Conservation (phyloP, 1,140 invertebrate species). For the Aphelinus atriplicis region DNA sequence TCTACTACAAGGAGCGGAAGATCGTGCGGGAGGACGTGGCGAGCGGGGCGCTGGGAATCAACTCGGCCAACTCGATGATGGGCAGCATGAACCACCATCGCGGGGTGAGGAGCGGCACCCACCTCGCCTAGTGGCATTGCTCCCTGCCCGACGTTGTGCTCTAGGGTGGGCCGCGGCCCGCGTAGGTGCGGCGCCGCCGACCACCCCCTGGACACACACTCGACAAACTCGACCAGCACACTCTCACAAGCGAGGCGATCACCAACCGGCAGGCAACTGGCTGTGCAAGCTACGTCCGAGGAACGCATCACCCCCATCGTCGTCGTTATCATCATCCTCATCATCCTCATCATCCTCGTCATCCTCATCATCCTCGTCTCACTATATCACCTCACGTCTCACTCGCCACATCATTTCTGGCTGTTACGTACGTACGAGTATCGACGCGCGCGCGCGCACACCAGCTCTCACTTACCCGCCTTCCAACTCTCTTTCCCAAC, state of each 20-base stretch:
- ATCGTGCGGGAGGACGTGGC: slow-evolving; percentile 79
- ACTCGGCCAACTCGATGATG: slow-evolving; percentile 40
- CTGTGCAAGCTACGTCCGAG: neutral
- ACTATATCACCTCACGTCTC: too few species aligned
- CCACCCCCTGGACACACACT: neutral
- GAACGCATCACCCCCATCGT: neutral
- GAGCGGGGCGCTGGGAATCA: slow-evolving; percentile 45
- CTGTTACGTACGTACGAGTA: too few species aligned
- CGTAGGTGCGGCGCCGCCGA: neutral
- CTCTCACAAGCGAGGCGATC: slow-evolving; percentile 2
- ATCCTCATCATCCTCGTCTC: too few species aligned
- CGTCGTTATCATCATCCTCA: neutral
- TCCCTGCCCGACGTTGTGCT: slow-evolving; percentile 82
- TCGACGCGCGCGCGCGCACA: too few species aligned
- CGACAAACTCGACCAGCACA: neutral
- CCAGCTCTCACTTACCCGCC: too few species aligned
- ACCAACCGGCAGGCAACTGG: neutral
- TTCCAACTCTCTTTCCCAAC: too few species aligned
- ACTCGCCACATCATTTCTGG: too few species aligned
- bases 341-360: neutral
- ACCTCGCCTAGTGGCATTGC: slow-evolving; percentile 77
- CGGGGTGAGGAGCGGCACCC: slow-evolving; percentile 57
- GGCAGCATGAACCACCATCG: slow-evolving; percentile 46
- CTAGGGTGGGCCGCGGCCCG: slow-evolving; percentile 57
- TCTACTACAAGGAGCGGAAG: slow-evolving; percentile 97